A percentile compares a stretch with the other conserved stretches of the same genome.
These are phyloP conservation scores for Cantharis rustica DNA, from an alignment of 2,888 invertebrate genomes.

Conservation along the genomic window DNA sequence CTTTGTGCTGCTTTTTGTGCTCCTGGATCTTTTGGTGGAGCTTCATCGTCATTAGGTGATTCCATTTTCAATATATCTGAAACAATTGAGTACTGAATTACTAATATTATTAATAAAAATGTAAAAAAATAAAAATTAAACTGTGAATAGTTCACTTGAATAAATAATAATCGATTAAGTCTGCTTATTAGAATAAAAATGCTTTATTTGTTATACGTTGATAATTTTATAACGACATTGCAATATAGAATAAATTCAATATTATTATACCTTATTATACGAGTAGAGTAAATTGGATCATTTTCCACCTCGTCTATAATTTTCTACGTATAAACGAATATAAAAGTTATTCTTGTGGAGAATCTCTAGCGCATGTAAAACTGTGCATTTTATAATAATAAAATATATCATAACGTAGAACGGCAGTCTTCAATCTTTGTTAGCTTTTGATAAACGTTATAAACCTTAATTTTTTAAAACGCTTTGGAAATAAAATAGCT, in stretches of 20 bases:
- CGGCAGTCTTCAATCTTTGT: too few species aligned
- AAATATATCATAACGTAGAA: too few species aligned
- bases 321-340: background rate
- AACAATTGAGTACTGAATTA: background rate
- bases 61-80: conserved; percentile 58
- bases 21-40: conserved; percentile 86
- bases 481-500: too few species aligned
- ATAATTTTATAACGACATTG: background rate
- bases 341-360: background rate
- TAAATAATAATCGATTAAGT: background rate
- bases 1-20: conserved; percentile 78
- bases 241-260: background rate
- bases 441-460: too few species aligned
- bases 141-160: background rate
- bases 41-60: conserved; percentile 67
- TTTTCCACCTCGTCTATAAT: background rate
- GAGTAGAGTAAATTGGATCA: too few species aligned
- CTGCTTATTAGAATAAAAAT: background rate
- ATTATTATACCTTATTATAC: background rate
- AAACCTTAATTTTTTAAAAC: too few species aligned
- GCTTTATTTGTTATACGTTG: background rate
- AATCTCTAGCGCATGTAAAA: background rate
- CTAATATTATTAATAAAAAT: background rate
- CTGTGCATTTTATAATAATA: background rate
- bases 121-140: too few species aligned